These are phyloP conservation scores for Loriculus beryllinus DNA, from an alignment of 2,797 vertebrate species.

Conservation along the genomic window DNA sequence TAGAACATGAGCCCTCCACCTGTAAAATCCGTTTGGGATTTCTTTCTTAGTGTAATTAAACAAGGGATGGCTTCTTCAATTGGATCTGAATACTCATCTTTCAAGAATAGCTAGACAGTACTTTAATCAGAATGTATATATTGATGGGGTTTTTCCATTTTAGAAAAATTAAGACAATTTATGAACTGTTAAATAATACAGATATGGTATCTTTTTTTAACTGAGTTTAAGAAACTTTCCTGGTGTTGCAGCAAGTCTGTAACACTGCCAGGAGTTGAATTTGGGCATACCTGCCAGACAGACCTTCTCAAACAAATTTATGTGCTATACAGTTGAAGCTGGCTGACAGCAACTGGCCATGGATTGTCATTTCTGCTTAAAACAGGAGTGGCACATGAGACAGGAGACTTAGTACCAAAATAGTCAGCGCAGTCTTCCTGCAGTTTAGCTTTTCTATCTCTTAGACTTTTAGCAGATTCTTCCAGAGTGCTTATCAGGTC, in stretches of 20 bases:
- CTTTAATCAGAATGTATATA: background rate
- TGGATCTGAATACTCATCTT: background rate
- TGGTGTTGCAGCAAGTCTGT: background rate
- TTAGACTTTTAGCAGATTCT: background rate
- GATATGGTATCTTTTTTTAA: background rate
- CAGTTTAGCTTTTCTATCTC: background rate
- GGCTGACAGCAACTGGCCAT: background rate
- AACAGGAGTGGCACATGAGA: background rate
- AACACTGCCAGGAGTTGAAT: background rate
- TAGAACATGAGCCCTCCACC: background rate
- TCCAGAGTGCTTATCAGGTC: background rate
- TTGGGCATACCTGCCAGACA: background rate
- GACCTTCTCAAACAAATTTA: background rate
- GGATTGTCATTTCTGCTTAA: conserved; percentile 14
- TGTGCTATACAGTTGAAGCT: background rate
- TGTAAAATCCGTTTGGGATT: background rate
- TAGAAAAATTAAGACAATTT: background rate
- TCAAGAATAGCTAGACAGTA: background rate
- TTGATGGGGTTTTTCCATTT: background rate
- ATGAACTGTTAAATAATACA: background rate
- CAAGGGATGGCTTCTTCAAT: background rate
- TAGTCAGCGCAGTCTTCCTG: background rate
- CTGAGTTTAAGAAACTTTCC: background rate
- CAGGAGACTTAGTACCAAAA: background rate
- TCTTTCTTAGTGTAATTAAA: background rate